A percentile compares a stretch with the other conserved stretches of the same genome.
Conservation (phyloP, 2,113 vertebrate species). For the Amphiprion ocellaris region DNA sequence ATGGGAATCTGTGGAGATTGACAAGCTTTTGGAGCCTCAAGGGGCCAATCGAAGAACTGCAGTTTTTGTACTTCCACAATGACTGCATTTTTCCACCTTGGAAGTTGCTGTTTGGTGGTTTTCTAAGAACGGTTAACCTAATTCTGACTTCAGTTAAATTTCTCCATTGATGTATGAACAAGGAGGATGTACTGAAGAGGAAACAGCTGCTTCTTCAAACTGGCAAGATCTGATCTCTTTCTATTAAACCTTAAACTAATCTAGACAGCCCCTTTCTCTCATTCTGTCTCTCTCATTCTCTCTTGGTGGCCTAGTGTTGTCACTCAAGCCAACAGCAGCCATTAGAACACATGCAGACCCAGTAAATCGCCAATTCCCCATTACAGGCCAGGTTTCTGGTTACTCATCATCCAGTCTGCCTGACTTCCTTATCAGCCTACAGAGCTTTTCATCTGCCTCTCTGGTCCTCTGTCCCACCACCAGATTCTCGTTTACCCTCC, state of each 20-base stretch:
- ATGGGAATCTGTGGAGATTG: too few species aligned
- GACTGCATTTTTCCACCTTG: too few species aligned
- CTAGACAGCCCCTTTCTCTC: conserved; percentile 20
- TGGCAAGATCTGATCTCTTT: conserved; percentile 18
- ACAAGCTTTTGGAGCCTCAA: too few species aligned
- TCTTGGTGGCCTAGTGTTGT: conserved; percentile 46
- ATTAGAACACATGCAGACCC: conserved; percentile 16
- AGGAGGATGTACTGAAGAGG: too few species aligned
- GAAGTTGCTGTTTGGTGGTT: too few species aligned
- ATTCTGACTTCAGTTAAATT: too few species aligned
- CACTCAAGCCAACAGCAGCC: conserved; percentile 25
- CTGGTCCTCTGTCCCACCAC: conserved; percentile 70
- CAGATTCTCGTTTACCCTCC: conserved; percentile 72
- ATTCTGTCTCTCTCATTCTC: conserved; percentile 17
- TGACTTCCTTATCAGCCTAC: conserved; percentile 78
- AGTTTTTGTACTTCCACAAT: too few species aligned
- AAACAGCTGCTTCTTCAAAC: background rate
- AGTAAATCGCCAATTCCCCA: conserved; percentile 47
- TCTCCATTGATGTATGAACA: too few species aligned
- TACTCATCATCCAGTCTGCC: conserved; percentile 75
- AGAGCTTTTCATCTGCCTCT: conserved; percentile 77
- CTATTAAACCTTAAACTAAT: background rate
- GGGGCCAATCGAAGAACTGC: too few species aligned
- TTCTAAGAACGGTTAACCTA: background rate
- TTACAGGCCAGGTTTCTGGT: conserved; percentile 63